Conservation (phyloP, 2,888 invertebrate genomes). For the Xiphydria camelus region DNA sequence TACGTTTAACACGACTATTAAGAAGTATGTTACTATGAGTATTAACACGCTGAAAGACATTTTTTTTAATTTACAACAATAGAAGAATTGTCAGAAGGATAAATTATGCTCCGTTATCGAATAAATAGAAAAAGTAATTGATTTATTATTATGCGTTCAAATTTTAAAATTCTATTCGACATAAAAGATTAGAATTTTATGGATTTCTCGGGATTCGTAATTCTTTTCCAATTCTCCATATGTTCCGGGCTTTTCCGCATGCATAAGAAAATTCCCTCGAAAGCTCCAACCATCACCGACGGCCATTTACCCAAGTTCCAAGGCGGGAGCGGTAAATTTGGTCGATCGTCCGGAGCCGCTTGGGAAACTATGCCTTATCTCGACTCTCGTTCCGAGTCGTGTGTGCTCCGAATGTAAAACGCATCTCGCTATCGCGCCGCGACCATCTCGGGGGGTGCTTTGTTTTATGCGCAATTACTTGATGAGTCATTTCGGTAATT, state of each 20-base stretch:
- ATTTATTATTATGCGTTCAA: no score
- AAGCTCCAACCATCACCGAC: not conserved
- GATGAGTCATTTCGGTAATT: conserved; percentile 56
- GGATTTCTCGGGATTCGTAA: no score
- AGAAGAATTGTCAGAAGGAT: no score
- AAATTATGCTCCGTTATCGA: no score
- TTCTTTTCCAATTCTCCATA: not conserved
- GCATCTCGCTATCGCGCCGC: conserved; percentile 33
- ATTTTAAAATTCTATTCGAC: no score
- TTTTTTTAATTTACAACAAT: no score
- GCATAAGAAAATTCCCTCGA: not conserved
- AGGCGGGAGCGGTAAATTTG: conserved; percentile 29
- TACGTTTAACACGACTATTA: no score
- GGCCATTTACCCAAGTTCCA: conserved; percentile 22
- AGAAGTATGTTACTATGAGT: no score
- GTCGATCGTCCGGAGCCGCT: conserved; percentile 34
- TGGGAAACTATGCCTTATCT: conserved; percentile 50
- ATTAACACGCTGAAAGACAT: no score
- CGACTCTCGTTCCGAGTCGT: conserved; percentile 34
- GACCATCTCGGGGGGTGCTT: conserved; percentile 38
- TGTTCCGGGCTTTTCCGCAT: no score
- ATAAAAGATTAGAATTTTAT: no score
- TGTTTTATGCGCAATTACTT: conserved; percentile 52
- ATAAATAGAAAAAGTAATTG: no score
- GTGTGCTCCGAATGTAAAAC: conserved; percentile 48